Evolutionary conservation across 2,888 invertebrate species (phyloP), one percentile per base, ranked within the genome.

Genomic region (Spodoptera exigua): DNA sequence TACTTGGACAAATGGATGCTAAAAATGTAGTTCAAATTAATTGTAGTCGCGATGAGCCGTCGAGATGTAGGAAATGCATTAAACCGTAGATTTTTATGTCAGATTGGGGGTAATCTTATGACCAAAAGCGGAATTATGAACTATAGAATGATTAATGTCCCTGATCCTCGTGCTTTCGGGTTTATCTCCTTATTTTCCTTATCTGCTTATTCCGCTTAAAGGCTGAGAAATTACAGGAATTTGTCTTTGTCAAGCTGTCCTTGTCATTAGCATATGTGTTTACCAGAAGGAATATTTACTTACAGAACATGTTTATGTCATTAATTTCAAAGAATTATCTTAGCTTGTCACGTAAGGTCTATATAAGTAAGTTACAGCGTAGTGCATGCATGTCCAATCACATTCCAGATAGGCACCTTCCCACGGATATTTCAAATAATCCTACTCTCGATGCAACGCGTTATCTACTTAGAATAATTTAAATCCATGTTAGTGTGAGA

Each of bases 41-140:
- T 54, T 65, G 41, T 63, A 62, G 58, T 60, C 56, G 45, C 54
- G 64, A 67, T 66, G 63, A 65, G 54, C 56, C 57, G 45, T 18
- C 49, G 51, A 56, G 69, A 63, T 40, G 63, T 41, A 74, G 49
- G 70, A 70, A 78, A 76, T 78, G 70, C 64, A 73, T 69, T 76
- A 52, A 63, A 36, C 14, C 37, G 36, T 47, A 49, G 36, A 58
- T 53, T 18, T 21, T 34, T 46, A n/a, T 44, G 35, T 7, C 34
- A 12, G 56, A 54, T 72, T 65, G 27, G 27, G 17, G 17, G 9
- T n/a, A 43, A 35, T 48, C 14, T 44, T 62, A 41, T 54, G 48
- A 44, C 36, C 21, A 45, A 45, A 62, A 51, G 43, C 5, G 39
- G 17, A 21, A 14, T 11, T 13, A 39, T 16, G 14, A 32, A 39